phyloP scores from a whole-genome alignment of 2,113 vertebrate species.

The Rousettus leschenaultii region DNA sequence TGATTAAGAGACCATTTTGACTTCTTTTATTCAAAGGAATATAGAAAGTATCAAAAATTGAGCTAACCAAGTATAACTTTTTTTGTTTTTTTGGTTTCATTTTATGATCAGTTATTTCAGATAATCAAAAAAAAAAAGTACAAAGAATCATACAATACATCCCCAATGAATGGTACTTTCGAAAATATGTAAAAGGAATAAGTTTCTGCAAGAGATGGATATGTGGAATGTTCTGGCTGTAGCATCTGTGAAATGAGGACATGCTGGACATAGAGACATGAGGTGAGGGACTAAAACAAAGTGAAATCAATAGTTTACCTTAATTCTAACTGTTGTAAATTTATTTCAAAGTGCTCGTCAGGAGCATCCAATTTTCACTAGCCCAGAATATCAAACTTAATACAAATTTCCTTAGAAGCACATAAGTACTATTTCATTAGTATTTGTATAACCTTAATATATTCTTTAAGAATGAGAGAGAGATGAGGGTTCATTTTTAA shows the following conservation, averaged over 20 bases:
- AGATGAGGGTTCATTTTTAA: neutral
- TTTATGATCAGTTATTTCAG: conserved; percentile 25
- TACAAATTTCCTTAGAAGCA: conserved; percentile 24
- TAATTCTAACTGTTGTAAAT: neutral
- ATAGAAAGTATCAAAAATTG: neutral
- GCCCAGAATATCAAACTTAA: neutral
- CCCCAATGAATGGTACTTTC: neutral
- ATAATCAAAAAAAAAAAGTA: neutral
- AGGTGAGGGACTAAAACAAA: neutral
- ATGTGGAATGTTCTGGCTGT: neutral
- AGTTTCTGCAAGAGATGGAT: neutral
- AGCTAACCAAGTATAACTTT: neutral
- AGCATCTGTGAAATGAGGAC: neutral
- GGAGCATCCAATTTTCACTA: neutral
- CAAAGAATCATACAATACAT: neutral
- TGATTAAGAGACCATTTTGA: conserved; percentile 9
- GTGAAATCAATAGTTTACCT: neutral
- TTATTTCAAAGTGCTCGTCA: neutral
- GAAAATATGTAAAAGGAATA: neutral
- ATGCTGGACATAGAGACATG: neutral
- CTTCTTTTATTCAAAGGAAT: conserved; percentile 11
- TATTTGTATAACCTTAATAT: neutral
- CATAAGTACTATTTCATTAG: neutral
- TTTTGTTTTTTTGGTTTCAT: neutral
- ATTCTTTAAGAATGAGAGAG: conserved; percentile 21